A percentile compares a stretch with the other conserved stretches of the same genome.
phyloP scores from a whole-genome alignment of 2,888 invertebrate genomes.

The Meghimatium bilineatum region DNA sequence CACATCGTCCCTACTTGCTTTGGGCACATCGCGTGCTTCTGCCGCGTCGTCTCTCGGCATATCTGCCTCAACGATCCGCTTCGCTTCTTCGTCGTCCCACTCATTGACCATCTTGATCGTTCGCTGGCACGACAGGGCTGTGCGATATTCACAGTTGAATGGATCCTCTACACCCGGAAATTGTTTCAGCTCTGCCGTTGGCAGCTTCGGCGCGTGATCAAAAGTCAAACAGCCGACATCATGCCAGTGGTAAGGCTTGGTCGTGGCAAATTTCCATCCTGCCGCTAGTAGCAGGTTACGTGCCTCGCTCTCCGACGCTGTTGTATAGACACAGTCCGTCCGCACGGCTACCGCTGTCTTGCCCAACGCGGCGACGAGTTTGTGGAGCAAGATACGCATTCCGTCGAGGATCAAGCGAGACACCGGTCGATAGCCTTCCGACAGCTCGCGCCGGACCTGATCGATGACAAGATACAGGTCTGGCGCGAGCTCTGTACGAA shows the following conservation, averaged over 20 bases:
- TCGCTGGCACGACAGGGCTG: not conserved
- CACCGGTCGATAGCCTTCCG: not conserved
- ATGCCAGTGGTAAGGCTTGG: not conserved
- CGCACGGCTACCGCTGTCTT: not conserved
- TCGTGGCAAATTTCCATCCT: not conserved
- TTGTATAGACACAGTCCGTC: not conserved
- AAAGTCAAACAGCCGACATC: not conserved
- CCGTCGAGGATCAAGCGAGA: not conserved
- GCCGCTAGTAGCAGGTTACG: not conserved
- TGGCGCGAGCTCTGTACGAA: not conserved
- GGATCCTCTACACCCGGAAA: not conserved
- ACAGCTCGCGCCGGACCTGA: not conserved
- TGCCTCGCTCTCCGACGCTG: not conserved
- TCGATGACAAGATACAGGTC: not conserved
- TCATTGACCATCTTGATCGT: not conserved
- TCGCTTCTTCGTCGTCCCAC: slow-evolving; percentile 3
- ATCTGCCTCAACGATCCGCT: not conserved
- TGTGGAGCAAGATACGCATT: not conserved
- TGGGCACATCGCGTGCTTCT: too few relatives aligned
- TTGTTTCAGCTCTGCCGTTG: not conserved
- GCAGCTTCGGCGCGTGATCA: not conserved
- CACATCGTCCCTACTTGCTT: too few relatives aligned
- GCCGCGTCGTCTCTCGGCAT: too few relatives aligned
- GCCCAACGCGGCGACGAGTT: not conserved
- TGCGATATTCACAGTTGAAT: not conserved